Conservation (phyloP, 2,113 vertebrate species). For the Pteropus alecto region DNA sequence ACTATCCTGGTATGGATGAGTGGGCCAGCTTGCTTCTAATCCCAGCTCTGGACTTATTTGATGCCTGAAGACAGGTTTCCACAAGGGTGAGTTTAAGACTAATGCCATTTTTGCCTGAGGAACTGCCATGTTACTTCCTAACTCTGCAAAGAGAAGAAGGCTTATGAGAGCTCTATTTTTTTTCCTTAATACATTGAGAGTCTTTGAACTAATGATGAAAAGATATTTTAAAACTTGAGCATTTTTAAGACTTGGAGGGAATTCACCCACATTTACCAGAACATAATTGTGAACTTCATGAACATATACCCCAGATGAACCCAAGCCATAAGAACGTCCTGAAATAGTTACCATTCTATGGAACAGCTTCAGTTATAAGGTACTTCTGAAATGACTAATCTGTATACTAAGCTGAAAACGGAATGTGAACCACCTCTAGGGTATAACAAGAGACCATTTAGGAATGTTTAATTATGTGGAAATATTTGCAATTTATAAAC, state of each 20-base stretch:
- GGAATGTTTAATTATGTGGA: neutral
- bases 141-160: conserved; percentile 81
- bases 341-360: neutral
- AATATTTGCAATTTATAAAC: neutral
- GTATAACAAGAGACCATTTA: neutral
- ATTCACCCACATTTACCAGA: neutral
- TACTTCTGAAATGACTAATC: neutral
- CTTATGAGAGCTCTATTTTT: neutral
- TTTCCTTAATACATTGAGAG: neutral
- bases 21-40: conserved; percentile 57
- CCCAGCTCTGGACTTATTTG: conserved; percentile 84
- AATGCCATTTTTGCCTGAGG: conserved; percentile 88
- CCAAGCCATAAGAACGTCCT: neutral
- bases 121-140: conserved; percentile 86
- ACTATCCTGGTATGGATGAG: conserved; percentile 42
- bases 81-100: conserved; percentile 92
- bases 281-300: neutral
- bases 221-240: neutral
- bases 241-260: neutral
- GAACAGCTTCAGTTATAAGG: neutral
- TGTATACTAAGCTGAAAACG: neutral
- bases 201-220: neutral
- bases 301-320: neutral
- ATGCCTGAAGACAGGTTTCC: conserved; percentile 95
- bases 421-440: neutral